Conservation (phyloP, 2,888 invertebrate species). For the Amitus sp. region DNA sequence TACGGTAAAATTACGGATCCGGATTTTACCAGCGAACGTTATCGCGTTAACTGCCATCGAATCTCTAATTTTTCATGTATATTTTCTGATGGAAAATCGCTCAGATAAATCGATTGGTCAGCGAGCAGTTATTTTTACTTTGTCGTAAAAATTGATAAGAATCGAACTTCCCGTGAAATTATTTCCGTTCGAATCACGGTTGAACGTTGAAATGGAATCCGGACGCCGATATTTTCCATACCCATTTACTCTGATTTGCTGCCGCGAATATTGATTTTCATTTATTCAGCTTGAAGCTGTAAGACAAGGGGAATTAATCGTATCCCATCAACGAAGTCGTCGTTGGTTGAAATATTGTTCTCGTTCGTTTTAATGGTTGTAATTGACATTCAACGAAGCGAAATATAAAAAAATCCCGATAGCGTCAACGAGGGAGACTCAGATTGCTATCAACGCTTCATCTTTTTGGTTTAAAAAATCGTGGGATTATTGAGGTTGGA, state of each 20-base stretch:
- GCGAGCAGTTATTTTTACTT: too few species aligned
- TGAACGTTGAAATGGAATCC: too few species aligned
- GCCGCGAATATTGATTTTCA: slow-evolving; percentile 2
- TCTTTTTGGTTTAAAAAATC: too few species aligned
- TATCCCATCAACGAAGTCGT: neutral
- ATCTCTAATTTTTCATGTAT: too few species aligned
- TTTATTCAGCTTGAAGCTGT: neutral
- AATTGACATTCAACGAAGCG: neutral
- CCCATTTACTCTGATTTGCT: too few species aligned
- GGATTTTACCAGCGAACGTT: too few species aligned
- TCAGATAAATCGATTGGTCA: neutral
- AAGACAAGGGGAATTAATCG: neutral
- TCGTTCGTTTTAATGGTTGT: neutral
- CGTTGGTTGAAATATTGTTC: neutral
- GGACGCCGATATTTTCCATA: too few species aligned
- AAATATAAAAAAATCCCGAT: neutral
- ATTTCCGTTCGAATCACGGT: too few species aligned
- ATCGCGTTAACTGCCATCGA: too few species aligned
- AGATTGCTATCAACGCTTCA: slow-evolving; percentile 6
- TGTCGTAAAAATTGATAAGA: neutral
- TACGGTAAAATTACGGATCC: neutral
- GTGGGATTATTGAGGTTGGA: too few species aligned
- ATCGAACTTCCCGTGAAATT: too few species aligned
- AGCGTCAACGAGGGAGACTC: neutral
- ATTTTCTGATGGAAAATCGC: neutral